A percentile compares a stretch with the other conserved stretches of the same genome.
These are phyloP conservation scores for Aporophyla nigra DNA, from an alignment of 2,888 invertebrate genomes.

Conservation along the genomic window DNA sequence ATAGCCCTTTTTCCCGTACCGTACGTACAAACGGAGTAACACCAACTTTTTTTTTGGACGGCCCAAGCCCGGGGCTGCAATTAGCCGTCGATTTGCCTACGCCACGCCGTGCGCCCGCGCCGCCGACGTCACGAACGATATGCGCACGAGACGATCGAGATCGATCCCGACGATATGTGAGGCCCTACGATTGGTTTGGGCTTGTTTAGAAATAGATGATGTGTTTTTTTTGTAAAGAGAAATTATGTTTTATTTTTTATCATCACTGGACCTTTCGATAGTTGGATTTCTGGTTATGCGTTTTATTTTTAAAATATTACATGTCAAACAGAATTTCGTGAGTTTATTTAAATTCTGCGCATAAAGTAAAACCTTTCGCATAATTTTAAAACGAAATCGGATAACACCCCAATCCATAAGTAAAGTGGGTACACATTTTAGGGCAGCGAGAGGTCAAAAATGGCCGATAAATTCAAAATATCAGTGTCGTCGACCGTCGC, in stretches of 20 bases:
- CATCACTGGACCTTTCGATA: constrained; percentile 1
- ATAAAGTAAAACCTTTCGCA: constrained; percentile 25
- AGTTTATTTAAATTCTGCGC: constrained; percentile 29
- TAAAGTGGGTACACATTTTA: constrained; percentile 34
- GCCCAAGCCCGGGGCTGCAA: constrained; percentile 76
- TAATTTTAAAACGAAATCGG: constrained; percentile 50
- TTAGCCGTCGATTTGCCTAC: constrained; percentile 85
- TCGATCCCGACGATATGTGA: constrained; percentile 61
- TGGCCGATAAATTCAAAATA: constrained; percentile 64
- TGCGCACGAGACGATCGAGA: constrained; percentile 62
- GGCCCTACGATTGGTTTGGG: constrained; percentile 35
- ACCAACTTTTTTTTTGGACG: constrained; percentile 66
- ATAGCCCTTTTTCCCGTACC: constrained; percentile 60
- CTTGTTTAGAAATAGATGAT: constrained; percentile 37
- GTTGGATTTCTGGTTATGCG: background rate
- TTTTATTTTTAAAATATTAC: background rate
- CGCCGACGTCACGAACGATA: constrained; percentile 68
- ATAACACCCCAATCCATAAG: constrained; percentile 33
- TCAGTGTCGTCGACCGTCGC: constrained; percentile 53
- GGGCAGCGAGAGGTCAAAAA: constrained; percentile 57
- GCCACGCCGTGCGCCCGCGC: constrained; percentile 71
- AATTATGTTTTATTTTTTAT: constrained; percentile 2
- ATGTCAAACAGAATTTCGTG: background rate
- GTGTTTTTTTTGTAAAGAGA: background rate
- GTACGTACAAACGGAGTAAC: constrained; percentile 68